Evolutionary conservation across 1,140 invertebrate genomes (phyloP).

Genomic region (Scylla paramamosain): DNA sequence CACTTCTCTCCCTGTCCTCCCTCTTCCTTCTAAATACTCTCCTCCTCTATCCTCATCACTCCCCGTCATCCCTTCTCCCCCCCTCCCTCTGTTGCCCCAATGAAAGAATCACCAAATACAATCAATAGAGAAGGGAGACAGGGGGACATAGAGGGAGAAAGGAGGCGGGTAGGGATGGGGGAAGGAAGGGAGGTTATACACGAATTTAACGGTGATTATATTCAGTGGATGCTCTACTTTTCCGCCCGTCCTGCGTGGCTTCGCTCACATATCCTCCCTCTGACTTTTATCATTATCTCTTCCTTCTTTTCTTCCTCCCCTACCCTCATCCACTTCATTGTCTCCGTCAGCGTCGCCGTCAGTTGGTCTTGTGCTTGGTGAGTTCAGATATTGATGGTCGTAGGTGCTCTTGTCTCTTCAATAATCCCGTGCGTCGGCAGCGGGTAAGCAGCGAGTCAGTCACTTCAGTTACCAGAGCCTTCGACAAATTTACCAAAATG

Average conservation of each 20-base stretch:
- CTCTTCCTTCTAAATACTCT: not conserved
- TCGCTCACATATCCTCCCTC: not conserved
- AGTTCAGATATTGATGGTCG: conserved; percentile 34
- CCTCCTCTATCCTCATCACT: not conserved
- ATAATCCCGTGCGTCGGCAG: conserved; percentile 59
- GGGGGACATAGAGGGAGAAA: not conserved
- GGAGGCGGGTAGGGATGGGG: not conserved
- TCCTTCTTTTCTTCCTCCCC: not conserved
- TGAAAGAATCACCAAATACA: conserved; percentile 70
- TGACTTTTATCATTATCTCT: not conserved
- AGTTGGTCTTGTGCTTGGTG: not conserved
- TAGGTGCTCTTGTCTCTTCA: conserved; percentile 49
- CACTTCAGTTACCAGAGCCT: conserved; percentile 46
- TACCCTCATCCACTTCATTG: not conserved
- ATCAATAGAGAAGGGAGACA: conserved; percentile 58
- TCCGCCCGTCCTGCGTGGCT: not conserved
- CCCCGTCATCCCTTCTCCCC: conserved; percentile 32
- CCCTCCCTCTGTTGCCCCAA: conserved; percentile 13
- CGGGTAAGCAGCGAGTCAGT: conserved; percentile 50
- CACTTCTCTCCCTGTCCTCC: not conserved
- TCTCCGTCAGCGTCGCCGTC: not conserved
- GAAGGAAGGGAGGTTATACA: conserved; percentile 43
- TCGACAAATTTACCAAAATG: conserved; percentile 68
- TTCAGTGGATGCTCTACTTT: conserved; percentile 30
- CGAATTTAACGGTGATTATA: conserved; percentile 70